Evolutionary conservation across 2,888 invertebrate genomes (phyloP).

Genomic region (Oscheius sp.): DNA sequence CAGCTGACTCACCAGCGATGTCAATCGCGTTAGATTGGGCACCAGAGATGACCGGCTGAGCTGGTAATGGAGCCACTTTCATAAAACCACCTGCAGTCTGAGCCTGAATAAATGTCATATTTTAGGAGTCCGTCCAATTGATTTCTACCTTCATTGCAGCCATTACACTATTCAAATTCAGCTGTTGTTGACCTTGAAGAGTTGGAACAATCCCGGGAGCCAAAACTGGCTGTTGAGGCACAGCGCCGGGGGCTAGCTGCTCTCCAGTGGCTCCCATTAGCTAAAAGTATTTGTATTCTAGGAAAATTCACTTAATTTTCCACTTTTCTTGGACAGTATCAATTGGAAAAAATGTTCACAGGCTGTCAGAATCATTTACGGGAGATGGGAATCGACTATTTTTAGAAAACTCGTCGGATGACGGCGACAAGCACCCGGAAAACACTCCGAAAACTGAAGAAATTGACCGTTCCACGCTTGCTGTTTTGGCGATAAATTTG

Average conservation of each 20-base stretch:
- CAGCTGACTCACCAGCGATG: constrained; percentile 17
- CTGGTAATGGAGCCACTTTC: constrained; percentile 19
- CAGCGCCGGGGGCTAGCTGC: constrained; percentile 57
- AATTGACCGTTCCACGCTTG: no score
- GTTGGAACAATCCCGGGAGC: constrained; percentile 41
- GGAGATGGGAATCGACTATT: not conserved
- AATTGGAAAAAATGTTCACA: not conserved
- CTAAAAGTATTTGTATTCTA: constrained; percentile 27
- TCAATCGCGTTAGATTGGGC: not conserved
- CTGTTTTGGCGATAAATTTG: not conserved
- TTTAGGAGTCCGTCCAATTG: not conserved
- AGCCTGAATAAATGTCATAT: constrained; percentile 1
- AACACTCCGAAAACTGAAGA: not conserved
- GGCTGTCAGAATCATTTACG: not conserved
- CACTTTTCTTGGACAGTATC: not conserved
- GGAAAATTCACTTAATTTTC: not conserved
- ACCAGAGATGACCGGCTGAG: not conserved
- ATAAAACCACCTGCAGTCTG: constrained; percentile 12
- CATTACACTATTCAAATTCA: constrained; percentile 21
- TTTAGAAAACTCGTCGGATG: not conserved
- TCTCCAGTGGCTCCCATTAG: constrained; percentile 56
- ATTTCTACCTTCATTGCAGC: constrained; percentile 39
- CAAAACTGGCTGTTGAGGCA: constrained; percentile 53
- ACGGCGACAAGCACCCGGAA: not conserved
- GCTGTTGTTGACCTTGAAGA: constrained; percentile 11